Conservation (phyloP, 1,140 invertebrate genomes). For the Aporrectodea caliginosa region DNA sequence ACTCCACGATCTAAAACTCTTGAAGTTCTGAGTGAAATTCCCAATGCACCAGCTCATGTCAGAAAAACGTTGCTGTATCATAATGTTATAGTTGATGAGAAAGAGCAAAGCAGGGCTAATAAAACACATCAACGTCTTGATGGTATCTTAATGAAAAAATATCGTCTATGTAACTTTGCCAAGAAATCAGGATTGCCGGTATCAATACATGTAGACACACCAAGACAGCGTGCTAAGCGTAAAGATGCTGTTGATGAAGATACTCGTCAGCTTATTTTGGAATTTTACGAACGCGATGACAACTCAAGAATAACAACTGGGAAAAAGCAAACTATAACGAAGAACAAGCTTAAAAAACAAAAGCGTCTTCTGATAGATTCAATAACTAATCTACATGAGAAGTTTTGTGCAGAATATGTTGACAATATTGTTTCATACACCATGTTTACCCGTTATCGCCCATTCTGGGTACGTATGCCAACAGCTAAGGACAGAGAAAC, state of each 20-base stretch:
- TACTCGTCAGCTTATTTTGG: background rate
- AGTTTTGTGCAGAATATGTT: slow-evolving; percentile 13
- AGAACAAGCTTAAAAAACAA: slow-evolving; percentile 26
- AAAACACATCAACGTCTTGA: background rate
- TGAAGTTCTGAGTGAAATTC: background rate
- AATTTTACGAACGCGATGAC: slow-evolving; percentile 23
- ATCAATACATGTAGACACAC: background rate
- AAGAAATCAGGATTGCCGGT: background rate
- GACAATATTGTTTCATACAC: slow-evolving; percentile 5
- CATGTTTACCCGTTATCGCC: background rate
- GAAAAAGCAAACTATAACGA: slow-evolving; percentile 29
- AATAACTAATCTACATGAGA: slow-evolving; percentile 8
- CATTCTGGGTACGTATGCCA: slow-evolving; percentile 27
- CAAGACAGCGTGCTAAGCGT: background rate
- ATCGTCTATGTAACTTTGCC: background rate
- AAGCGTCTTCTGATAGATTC: slow-evolving; percentile 22
- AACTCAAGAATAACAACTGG: slow-evolving; percentile 21
- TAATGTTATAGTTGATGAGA: background rate
- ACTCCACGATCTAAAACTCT: background rate
- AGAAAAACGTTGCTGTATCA: background rate
- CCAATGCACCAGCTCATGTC: background rate
- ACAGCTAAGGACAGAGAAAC: slow-evolving; percentile 33
- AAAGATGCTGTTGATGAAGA: background rate
- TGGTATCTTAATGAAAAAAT: background rate
- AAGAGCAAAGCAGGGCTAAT: background rate